A percentile compares a stretch with the other conserved stretches of the same genome.
Conservation (phyloP, 2,888 invertebrate genomes). For the Drosophila testacea region DNA sequence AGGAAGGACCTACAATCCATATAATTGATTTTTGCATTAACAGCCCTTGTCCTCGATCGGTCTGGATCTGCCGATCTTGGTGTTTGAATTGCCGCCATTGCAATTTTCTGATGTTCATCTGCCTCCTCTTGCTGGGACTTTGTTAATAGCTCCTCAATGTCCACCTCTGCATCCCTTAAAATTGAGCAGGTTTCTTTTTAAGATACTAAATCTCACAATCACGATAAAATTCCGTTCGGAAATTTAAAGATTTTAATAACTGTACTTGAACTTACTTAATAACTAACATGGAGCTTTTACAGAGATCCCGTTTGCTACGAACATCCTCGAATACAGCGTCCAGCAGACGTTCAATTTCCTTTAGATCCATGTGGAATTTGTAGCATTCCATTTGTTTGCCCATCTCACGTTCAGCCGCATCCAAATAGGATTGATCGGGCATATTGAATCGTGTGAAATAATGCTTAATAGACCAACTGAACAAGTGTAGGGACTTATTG, state of each 20-base stretch:
- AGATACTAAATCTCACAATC: too few relatives aligned
- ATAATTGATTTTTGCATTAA: conserved; percentile 3
- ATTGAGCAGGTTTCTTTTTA: not conserved
- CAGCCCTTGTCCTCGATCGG: not conserved
- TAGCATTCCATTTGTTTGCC: conserved; percentile 39
- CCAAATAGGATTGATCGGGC: conserved; percentile 41
- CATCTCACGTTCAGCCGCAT: conserved; percentile 32
- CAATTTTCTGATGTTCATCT: conserved; percentile 2
- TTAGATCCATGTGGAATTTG: conserved; percentile 51
- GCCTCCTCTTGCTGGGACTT: conserved; percentile 7
- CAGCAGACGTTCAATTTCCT: conserved; percentile 44
- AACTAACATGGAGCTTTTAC: conserved; percentile 11
- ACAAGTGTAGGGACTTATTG: conserved; percentile 27
- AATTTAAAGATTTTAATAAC: too few relatives aligned
- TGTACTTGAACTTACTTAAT: conserved; percentile 31
- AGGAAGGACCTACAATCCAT: conserved; percentile 36
- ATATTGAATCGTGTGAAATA: conserved; percentile 41
- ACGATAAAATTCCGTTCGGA: too few relatives aligned
- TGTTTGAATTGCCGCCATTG: not conserved
- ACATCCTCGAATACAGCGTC: conserved; percentile 29
- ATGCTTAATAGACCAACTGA: conserved; percentile 56
- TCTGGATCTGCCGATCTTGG: conserved; percentile 22
- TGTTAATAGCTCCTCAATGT: conserved; percentile 13
- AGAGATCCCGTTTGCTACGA: conserved; percentile 1
- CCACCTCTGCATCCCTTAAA: conserved; percentile 21